phyloP scores from a whole-genome alignment of 2,797 vertebrate species.

The Australoheros facetus region DNA sequence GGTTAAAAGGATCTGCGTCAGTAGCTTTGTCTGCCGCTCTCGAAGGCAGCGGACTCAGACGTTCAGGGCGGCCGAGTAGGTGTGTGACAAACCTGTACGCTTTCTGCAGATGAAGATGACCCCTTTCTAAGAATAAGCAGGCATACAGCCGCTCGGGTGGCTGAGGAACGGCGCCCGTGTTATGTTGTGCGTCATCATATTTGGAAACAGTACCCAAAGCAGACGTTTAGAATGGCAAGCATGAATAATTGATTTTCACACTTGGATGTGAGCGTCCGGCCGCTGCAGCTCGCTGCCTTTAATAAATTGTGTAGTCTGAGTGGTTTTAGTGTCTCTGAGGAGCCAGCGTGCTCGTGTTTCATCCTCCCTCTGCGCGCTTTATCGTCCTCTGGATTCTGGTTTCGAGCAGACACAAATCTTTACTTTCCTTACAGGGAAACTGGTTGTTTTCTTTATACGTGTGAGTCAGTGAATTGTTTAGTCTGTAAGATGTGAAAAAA shows the following conservation, averaged over 20 bases:
- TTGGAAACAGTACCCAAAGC: constrained; percentile 26
- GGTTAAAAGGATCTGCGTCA: constrained; percentile 4
- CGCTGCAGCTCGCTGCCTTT: constrained; percentile 4
- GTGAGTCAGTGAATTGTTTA: background rate
- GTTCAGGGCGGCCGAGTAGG: constrained; percentile 1
- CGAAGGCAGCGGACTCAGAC: constrained; percentile 14
- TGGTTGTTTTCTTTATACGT: background rate
- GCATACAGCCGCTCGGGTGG: background rate
- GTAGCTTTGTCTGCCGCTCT: constrained; percentile 2
- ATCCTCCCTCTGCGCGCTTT: background rate
- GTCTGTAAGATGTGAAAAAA: background rate
- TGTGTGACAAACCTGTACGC: constrained; percentile 12
- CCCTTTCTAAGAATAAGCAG: constrained; percentile 50
- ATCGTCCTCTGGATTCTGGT: background rate
- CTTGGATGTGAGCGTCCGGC: constrained; percentile 34
- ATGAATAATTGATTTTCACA: constrained; percentile 54
- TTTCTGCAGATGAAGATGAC: constrained; percentile 12
- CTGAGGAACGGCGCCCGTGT: background rate
- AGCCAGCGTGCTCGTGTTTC: background rate
- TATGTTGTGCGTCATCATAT: constrained; percentile 62
- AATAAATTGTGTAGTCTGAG: constrained; percentile 16
- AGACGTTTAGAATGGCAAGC: constrained; percentile 26
- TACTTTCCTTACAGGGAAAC: background rate
- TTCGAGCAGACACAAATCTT: background rate
- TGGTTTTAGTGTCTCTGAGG: constrained; percentile 19